A percentile compares a stretch with the other conserved stretches of the same genome.
Evolutionary conservation across 2,888 invertebrate genomes (phyloP).

Genomic region (Alloscopus bannaensis): DNA sequence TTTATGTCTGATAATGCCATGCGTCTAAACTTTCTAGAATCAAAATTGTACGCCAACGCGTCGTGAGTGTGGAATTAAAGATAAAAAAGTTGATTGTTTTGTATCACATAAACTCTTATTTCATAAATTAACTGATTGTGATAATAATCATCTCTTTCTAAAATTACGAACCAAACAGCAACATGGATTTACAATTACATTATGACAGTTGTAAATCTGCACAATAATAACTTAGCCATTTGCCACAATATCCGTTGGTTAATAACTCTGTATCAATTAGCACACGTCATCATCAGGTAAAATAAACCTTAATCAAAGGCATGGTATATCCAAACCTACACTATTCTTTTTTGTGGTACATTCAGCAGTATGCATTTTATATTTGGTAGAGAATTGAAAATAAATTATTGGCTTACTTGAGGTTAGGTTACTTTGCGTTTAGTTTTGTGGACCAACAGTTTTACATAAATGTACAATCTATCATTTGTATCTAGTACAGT

Average conservation of each 20-base stretch:
- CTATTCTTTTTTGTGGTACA: slow-evolving; percentile 17
- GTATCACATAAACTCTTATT: slow-evolving; percentile 56
- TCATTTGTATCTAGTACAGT: slow-evolving; percentile 2
- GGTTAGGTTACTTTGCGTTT: slow-evolving; percentile 20
- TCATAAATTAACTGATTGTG: slow-evolving; percentile 43
- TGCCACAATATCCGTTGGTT: slow-evolving; percentile 33
- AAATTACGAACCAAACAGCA: slow-evolving; percentile 45
- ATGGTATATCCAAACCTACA: slow-evolving; percentile 29
- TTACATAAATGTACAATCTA: slow-evolving; percentile 25
- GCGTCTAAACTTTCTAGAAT: slow-evolving; percentile 76
- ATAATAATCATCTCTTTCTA: slow-evolving; percentile 54
- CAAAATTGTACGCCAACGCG: slow-evolving; percentile 57
- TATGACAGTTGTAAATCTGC: slow-evolving; percentile 30
- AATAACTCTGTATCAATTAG: slow-evolving; percentile 49
- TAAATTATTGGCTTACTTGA: slow-evolving; percentile 30
- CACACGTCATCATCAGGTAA: slow-evolving; percentile 62
- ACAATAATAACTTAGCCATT: slow-evolving; percentile 48
- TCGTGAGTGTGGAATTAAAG: background rate
- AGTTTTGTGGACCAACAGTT: slow-evolving; percentile 46
- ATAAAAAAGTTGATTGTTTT: slow-evolving; percentile 12
- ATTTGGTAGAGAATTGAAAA: slow-evolving; percentile 47
- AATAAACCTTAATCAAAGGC: slow-evolving; percentile 56
- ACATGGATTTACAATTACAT: slow-evolving; percentile 11
- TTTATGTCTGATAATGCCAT: slow-evolving; percentile 77
- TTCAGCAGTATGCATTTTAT: slow-evolving; percentile 26